Conservation (phyloP, 2,113 vertebrate genomes). For the Corythaixoides concolor region DNA sequence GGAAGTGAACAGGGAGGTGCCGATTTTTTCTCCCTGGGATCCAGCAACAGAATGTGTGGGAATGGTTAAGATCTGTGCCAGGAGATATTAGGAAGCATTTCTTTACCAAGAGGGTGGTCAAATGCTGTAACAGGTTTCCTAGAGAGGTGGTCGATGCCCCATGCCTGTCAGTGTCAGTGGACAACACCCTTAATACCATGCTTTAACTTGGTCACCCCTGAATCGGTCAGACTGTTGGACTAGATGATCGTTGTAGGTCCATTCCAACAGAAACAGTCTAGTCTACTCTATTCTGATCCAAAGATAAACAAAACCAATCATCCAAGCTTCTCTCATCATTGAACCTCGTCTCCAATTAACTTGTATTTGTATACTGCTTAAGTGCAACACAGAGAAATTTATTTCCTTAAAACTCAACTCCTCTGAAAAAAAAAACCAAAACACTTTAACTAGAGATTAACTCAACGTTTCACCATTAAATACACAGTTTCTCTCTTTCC, state of each 20-base stretch:
- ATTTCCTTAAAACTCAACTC: not conserved
- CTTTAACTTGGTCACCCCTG: not conserved
- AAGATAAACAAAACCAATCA: not conserved
- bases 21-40: not conserved
- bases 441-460: not conserved
- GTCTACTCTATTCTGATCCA: not conserved
- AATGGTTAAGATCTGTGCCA: not conserved
- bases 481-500: not conserved
- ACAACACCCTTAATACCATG: not conserved
- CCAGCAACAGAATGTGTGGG: accelerated
- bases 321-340: not conserved
- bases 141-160: not conserved
- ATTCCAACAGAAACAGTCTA: not conserved
- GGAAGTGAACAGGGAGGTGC: accelerated
- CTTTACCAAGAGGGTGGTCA: no score
- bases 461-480: not conserved
- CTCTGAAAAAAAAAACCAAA: not conserved
- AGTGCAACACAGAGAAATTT: not conserved
- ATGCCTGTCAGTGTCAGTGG: not conserved
- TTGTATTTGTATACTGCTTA: not conserved
- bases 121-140: not conserved
- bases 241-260: not conserved
- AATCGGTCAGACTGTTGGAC: not conserved
- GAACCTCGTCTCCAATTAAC: not conserved
- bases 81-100: no score